phyloP scores from a whole-genome alignment of 35 echinoderm and acorn worm species.

The Holothuria glaberrima region DNA sequence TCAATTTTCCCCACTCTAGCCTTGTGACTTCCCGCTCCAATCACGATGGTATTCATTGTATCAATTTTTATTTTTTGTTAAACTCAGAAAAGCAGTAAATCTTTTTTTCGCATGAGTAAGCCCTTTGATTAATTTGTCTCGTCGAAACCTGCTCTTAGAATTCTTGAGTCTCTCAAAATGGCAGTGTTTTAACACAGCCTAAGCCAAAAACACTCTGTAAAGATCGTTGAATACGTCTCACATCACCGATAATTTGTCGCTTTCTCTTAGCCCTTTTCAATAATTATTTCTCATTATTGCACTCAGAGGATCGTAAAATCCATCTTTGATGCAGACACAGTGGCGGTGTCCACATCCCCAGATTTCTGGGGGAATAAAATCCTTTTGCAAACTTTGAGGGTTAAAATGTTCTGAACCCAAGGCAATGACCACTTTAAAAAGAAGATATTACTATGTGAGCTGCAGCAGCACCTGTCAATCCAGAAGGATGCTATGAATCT shows the following conservation, averaged over 20 bases:
- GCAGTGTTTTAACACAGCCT: too few relatives aligned
- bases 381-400: neutral
- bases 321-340: neutral
- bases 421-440: too few relatives aligned
- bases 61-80: conserved; percentile 7
- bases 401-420: neutral
- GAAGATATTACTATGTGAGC: too few relatives aligned
- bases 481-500: too few relatives aligned
- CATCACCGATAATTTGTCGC: neutral
- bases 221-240: conserved; percentile 1
- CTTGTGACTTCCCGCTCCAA: neutral
- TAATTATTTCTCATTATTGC: conserved; percentile 17
- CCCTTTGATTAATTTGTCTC: conserved; percentile 1
- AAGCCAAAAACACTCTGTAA: neutral
- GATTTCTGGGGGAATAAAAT: neutral
- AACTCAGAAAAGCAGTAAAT: neutral
- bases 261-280: neutral
- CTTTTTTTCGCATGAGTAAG: conserved; percentile 24
- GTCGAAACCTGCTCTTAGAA: neutral
- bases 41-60: neutral
- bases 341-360: conserved; percentile 15
- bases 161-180: too few relatives aligned
- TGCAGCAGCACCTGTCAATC: too few relatives aligned
- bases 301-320: neutral
- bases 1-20: conserved; percentile 24